These are phyloP conservation scores for Isichthys henryi DNA, from an alignment of 2,113 vertebrate species.

Conservation along the genomic window DNA sequence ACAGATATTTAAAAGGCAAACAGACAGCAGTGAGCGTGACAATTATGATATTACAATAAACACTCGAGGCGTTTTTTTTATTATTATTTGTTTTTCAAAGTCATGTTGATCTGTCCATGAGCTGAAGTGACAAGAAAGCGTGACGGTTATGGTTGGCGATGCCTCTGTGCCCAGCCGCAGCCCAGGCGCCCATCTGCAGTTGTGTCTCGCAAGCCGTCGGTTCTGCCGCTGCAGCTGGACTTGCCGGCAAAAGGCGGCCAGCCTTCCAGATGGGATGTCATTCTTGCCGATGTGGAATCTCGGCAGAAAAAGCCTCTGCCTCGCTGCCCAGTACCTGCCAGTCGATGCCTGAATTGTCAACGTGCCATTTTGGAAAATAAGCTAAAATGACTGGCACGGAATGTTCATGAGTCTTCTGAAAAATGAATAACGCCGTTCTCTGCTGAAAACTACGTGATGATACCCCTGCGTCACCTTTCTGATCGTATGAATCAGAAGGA, in stretches of 20 bases:
- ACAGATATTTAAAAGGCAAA: neutral
- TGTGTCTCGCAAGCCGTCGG: neutral
- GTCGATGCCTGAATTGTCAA: neutral
- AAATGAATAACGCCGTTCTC: neutral
- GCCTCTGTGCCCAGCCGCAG: neutral
- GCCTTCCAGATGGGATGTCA: neutral
- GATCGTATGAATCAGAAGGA: neutral
- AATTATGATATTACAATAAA: neutral
- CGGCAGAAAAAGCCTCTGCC: neutral
- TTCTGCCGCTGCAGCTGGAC: neutral
- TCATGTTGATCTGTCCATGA: neutral
- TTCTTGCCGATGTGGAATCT: neutral
- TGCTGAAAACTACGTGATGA: neutral
- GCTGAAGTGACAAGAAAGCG: neutral
- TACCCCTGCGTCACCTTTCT: no score
- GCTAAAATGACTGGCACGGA: neutral
- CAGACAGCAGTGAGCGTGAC: neutral
- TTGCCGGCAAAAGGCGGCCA: neutral
- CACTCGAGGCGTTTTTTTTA: neutral
- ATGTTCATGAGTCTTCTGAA: neutral
- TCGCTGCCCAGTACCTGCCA: neutral
- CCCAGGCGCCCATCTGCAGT: neutral
- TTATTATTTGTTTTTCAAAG: neutral
- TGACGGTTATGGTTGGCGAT: neutral
- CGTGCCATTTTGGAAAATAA: neutral